Evolutionary conservation across 2,888 invertebrate genomes (phyloP), one percentile per base, ranked within the genome.

Genomic region (Gibbula magus): DNA sequence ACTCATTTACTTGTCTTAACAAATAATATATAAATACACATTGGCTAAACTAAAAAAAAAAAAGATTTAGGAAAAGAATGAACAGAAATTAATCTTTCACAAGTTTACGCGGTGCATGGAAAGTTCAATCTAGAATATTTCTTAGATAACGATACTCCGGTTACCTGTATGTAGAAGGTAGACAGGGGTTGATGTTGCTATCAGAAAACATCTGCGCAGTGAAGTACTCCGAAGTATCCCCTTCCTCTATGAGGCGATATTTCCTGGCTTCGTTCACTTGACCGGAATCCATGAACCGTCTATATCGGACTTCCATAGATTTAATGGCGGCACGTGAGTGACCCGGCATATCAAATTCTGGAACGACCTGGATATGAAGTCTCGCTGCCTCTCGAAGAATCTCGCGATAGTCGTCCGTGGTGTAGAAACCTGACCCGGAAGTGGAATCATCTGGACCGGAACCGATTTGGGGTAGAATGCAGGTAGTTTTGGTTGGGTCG

Each of bases 311-410:
- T 76, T 84, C 81, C 85, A 85, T 85, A 10, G 85, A 67, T 22
- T 87, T 84, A 70, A 89, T 86, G 52, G 89, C 87, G 5, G 89
- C 88, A n/a, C 83, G 80, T 2, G 83, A 78, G 77, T 88, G 86
- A 0, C 89, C 86, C 0, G 87, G 88, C 84, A 86, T 83, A 74
- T 88, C 90, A 54, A 89, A 83, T 80, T 89, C 89, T 13, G 89
- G 89, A 66, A 89, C 86, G 39, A 89, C 86, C 18, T 80, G 54
- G 22, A 88, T 84, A 75, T 87, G 84, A 16, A 81, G 75, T 8
- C 39, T 61, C 16, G 75, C 52, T 3, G 87, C 87, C 18, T 80
- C 54, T 2, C 16, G 45, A 2, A 88, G 81, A 25, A 85, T 78
- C 16, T 74, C 74, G 22, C 51, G 25, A 67, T 85, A 85, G 22